Percentiles rank a stretch among this genome's conserved stretches.
Conservation (phyloP, 1,140 invertebrate genomes). For the Anoplolepis gracilipes region DNA sequence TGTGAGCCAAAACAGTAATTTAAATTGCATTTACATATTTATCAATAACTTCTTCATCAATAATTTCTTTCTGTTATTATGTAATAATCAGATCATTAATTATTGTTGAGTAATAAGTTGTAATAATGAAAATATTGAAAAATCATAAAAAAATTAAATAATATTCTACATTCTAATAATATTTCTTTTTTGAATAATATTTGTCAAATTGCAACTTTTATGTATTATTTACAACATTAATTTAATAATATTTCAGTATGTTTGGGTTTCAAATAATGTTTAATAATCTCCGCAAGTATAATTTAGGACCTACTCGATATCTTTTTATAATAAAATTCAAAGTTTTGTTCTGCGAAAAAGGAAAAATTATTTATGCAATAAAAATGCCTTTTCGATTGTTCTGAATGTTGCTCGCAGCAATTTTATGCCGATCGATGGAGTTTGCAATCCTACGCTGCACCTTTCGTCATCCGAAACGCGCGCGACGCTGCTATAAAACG, state of each 20-base stretch:
- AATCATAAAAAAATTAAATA: neutral
- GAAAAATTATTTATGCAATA: neutral
- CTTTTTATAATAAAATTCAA: neutral
- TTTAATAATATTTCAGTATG: no score
- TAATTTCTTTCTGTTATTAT: neutral
- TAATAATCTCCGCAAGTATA: no score
- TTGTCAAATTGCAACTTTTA: no score
- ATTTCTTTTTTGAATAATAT: no score
- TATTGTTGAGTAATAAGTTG: neutral
- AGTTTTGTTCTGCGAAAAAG: neutral
- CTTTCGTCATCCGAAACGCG: conserved; percentile 64
- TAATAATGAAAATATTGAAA: neutral
- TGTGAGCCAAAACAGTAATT: no score
- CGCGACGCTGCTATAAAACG: conserved; percentile 28
- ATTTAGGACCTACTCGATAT: neutral
- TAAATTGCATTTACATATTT: neutral
- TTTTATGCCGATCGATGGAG: neutral
- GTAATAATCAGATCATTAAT: neutral
- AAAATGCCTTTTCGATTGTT: neutral
- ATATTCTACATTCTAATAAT: no score
- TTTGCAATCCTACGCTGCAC: conserved; percentile 19
- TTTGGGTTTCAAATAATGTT: neutral
- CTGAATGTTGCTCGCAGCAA: neutral
- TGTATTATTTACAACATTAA: no score
- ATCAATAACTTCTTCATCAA: neutral